Evolutionary conservation across 1,140 invertebrate species (phyloP).

Genomic region (Platorchestia sp.): DNA sequence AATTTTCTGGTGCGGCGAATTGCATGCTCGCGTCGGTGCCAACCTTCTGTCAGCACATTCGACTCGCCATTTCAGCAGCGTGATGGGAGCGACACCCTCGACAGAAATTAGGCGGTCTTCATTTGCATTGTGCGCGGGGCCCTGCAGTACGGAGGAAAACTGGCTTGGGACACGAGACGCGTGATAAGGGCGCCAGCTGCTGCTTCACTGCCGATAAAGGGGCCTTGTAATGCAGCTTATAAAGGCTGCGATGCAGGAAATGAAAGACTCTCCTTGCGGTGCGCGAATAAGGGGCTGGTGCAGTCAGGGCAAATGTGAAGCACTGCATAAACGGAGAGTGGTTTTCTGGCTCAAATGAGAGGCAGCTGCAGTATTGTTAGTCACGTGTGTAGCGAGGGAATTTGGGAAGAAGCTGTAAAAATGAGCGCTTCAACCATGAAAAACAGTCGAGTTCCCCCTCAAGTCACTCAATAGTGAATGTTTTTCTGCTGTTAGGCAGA

Average conservation of each 20-base stretch:
- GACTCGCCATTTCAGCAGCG: neutral
- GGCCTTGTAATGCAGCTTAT: neutral
- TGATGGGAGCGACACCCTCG: neutral
- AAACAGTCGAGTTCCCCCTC: too few species aligned
- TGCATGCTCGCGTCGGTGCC: neutral
- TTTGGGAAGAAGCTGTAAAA: neutral
- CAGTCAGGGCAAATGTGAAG: neutral
- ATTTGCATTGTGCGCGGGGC: neutral
- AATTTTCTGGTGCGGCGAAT: neutral
- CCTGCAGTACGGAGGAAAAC: neutral
- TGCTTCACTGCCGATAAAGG: neutral
- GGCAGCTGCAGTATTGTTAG: neutral
- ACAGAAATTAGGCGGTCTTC: neutral
- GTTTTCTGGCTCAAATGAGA: neutral
- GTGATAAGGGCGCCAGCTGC: neutral
- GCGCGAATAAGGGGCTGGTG: neutral
- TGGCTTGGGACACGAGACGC: neutral
- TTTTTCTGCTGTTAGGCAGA: too few species aligned
- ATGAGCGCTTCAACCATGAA: neutral
- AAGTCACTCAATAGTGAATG: too few species aligned
- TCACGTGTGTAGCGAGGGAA: neutral
- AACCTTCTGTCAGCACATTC: neutral
- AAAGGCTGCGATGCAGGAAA: neutral
- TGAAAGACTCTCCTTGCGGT: neutral
- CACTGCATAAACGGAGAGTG: neutral